Base-by-base conservation (phyloP, 2,113 vertebrate species). In the Callaeas wilsoni region DNA sequence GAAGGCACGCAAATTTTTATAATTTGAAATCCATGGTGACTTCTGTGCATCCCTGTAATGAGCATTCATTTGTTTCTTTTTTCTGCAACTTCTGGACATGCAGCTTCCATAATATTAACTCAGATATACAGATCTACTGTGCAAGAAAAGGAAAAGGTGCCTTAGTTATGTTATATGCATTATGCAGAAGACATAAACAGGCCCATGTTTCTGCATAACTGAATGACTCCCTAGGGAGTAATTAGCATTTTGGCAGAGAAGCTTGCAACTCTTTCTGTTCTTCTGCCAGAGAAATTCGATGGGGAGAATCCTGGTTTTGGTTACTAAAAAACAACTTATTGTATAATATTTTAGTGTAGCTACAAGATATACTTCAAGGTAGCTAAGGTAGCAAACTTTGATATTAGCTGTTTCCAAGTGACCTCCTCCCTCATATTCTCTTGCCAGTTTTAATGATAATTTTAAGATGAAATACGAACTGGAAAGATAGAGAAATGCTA, bases 201-300 rank as follows among this genome's bases (percentile, higher is more conserved):
- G 41, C 88, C 80, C 92, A 73, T 90, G 57, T 94, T 94, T 93
- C 67, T 30, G 13, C 74, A 88, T 78, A 85, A 84, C 67, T 78
- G 80, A 22, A 57, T 57, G 21, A 90, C 87, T 96, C 95, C 78
- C 64, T 7, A 62, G 35, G 87, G 93, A 96, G 65, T 83, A 89
- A 97, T 97, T 97, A 96, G 49, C 90, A 89, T 93, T 96, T 95
- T 96, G 96, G 94, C 71, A 37, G 64, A 83, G 75, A 64, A 90
- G 60, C 73, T 97, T 87, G 22, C 57, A 92, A 87, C 67, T 69
- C 55, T 90, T 97, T 96, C 71, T 53, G 74, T 77, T 80, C 52
- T 93, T 95, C 89, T 95, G 92, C 64, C 85, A 88, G 74, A 89
- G 46, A 86, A 93, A 95, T 96, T 95, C 95, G 91, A 94, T 92